Evolutionary conservation across 2,888 invertebrate species (phyloP).

Genomic region (Phytoseiulus persimilis): DNA sequence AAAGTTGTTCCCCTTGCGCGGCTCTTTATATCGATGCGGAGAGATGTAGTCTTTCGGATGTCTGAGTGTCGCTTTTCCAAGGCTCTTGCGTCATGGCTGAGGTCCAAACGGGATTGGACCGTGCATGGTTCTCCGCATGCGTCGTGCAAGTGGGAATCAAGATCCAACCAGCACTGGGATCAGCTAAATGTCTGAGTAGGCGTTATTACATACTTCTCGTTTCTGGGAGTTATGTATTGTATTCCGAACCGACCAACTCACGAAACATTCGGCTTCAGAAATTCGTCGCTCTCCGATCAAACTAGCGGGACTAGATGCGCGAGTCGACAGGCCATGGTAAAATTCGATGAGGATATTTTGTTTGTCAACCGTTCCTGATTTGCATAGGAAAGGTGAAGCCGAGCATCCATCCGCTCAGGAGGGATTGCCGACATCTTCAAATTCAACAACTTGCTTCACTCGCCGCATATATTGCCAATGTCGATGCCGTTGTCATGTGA

Average conservation of each 20-base stretch:
- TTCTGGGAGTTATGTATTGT: neutral
- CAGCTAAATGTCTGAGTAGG: neutral
- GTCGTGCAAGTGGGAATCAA: neutral
- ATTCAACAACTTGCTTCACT: no score
- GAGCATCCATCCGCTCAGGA: no score
- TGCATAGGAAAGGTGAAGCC: no score
- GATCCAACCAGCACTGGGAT: neutral
- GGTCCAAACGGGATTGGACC: neutral
- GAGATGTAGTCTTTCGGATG: neutral
- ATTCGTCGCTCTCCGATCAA: no score
- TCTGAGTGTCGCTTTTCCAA: neutral
- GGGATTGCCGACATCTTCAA: no score
- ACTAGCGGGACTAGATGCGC: no score
- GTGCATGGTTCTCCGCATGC: neutral
- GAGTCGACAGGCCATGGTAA: no score
- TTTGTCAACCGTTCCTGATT: no score
- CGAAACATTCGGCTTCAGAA: neutral
- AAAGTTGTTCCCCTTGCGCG: neutral
- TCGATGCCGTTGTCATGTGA: no score
- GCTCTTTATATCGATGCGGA: neutral
- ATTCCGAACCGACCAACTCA: neutral
- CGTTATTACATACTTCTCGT: neutral
- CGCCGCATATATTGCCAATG: no score
- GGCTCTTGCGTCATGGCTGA: neutral
- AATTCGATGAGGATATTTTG: no score